Base-by-base conservation (phyloP, 2,888 invertebrate species). In the Scrobipalpa costella region DNA sequence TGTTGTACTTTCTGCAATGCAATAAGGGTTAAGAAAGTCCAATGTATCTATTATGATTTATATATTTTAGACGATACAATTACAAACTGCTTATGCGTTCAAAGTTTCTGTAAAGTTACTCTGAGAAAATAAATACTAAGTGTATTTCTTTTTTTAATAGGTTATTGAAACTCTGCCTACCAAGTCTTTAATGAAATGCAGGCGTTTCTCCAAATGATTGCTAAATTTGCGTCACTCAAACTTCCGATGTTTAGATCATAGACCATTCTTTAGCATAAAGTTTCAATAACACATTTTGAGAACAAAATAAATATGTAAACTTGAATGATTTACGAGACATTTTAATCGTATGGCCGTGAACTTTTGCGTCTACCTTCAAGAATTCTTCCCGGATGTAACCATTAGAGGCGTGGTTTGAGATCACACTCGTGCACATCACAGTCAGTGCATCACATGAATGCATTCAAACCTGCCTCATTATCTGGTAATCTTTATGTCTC, bases 401-500 rank as follows among this genome's bases (percentile, higher is more conserved):
- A 44, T 44, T 44, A 44, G 44, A 44, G 44, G 50, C 21, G 50
- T 21, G 50, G 50, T 21, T 21, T 50, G 21, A 19, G 50, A 50
- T 50, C 21, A 50, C 21, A 50, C 7, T 50, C 21, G 50, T 50
- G 19, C 27, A 44, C n/a, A n/a, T 21, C 9, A 49, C n/a, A 49
- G 13, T 49, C 19, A 33, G 40, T 40, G 40, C 40, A 40, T 5
- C 13, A 17, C 27, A 17, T 49, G 34, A 17, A 34, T 49, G 34
- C 38, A 34, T 15, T 60, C 19, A 65, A 69, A 69, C 70, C 64
- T 61, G 62, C 63, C 61, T 61, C 62, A 68, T 73, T 71, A 72
- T 62, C 64, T 67, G 62, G 21, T 57, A 50, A 57, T 64, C 66
- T 73, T 74, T 70, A 79, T 73, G 61, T 62, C 67, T 49, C 55